Base-by-base conservation (phyloP, 2,888 invertebrate species). In the Aphidius colemani region DNA sequence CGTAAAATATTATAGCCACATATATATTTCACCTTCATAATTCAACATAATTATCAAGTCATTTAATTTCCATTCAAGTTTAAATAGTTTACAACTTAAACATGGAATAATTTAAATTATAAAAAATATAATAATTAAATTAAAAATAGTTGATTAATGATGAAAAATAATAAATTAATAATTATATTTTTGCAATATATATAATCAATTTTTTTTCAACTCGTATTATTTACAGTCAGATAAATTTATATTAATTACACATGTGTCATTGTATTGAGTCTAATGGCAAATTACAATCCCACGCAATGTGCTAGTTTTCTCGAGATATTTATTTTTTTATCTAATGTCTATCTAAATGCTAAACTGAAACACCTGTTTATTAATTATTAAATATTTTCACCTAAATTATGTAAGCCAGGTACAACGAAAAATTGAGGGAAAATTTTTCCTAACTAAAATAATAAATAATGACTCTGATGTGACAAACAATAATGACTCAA, bases 331-430 rank as follows among this genome's bases (percentile, higher is more conserved):
- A 51, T 41, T 59, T 58, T 56, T 44, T 50, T 44, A 18, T 45
- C 63, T 49, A 50, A 18, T 49, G 48, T 59, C 66, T 70, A 64
- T 70, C 67, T 65, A 65, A 69, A 69, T 69, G 63, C 59, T 63
- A 67, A 63, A 64, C 56, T 63, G 67, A 69, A 66, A 67, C 66
- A 69, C 66, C 61, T 18, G 45, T 18, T 43, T 39, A n/a, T 7
- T 18, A 58, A 40, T 43, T 39, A n/a, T 7, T 18, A 58, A 40
- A 53, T 50, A 13, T 51, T 46, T 55, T 45, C 8, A 18, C 13
- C 13, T 18, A 18, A 18, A 18, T 18, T 18, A 2, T 18, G 13
- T 18, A 18, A 18, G 13, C 13, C 13, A 18, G 2, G 2, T 18
- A 13, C 13, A 13, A 1, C 2, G 2, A 18, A 18, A 18, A 18